Conservation (phyloP, 2,888 invertebrate genomes). For the Torymus texanus region DNA sequence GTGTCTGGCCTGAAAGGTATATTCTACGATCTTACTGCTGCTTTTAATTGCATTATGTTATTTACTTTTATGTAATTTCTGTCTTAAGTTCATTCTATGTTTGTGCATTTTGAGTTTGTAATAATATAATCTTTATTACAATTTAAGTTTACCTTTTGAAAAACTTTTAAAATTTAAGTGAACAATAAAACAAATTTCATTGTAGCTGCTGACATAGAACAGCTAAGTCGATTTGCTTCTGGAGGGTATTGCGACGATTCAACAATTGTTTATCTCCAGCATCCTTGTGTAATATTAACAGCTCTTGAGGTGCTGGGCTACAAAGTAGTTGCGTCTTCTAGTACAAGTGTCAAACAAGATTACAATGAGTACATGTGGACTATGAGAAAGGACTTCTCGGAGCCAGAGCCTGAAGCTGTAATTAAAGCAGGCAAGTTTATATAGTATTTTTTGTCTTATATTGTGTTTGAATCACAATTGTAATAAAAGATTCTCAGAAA, state of each 20-base stretch:
- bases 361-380: constrained; percentile 96
- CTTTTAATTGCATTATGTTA: constrained; percentile 27
- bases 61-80: constrained; percentile 13
- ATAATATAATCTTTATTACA: constrained; percentile 24
- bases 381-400: constrained; percentile 91
- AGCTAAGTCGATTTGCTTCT: constrained; percentile 88
- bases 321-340: constrained; percentile 91
- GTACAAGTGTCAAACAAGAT: constrained; percentile 90
- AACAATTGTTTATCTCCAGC: constrained; percentile 90
- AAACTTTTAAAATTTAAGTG: constrained; percentile 9
- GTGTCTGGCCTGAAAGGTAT: constrained; percentile 91
- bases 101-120: constrained; percentile 26
- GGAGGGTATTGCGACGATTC: constrained; percentile 90
- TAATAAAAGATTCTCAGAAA: constrained; percentile 21
- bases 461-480: background rate
- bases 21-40: constrained; percentile 14
- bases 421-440: constrained; percentile 67
- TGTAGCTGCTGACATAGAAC: constrained; percentile 87
- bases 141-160: background rate
- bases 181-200: constrained; percentile 57
- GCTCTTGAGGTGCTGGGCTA: constrained; percentile 92
- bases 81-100: constrained; percentile 28
- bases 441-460: constrained; percentile 10
- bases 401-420: constrained; percentile 83
- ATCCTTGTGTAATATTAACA: constrained; percentile 90